Base-by-base conservation (phyloP, 2,888 invertebrate species). In the Drosophila limbata region DNA sequence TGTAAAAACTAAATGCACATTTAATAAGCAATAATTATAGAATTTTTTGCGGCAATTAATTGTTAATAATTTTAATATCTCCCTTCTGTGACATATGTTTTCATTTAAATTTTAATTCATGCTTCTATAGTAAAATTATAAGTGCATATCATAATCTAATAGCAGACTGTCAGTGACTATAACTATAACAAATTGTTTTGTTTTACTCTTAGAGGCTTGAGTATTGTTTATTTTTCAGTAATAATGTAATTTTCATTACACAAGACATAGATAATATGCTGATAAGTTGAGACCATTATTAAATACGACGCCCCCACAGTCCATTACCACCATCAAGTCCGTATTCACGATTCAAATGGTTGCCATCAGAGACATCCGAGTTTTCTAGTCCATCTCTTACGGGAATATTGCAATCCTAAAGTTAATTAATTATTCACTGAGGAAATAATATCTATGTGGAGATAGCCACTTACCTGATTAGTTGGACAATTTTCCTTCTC, bases 221-320 rank as follows among this genome's bases (percentile, higher is more conserved):
- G 2, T 3, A 21, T 4, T 17, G 21, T 42, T 4, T 19, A 42
- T 42, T 42, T 21, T 13, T 0, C 6, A 42, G 19, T 19, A 13
- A 42, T 19, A 19, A 4, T 13, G 11, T 2, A 13, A 1, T 42
- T 19, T 21, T 0, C 13, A 6, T 11, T 42, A 13, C 19, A 42
- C 4, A 42, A 19, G 5, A 17, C 40, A 17, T 9, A 15, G 8
- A 9, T 39, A 3, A 4, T 9, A 10, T 15, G 2, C 15, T 3
- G 9, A 39, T 17, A 9, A 21, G 19, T 33, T 1, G 9, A 17
- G 21, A 13, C 1, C 17, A 21, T 6, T 13, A 8, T 19, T 57
- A 73, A 9, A 45, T 8, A 31, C 73, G 73, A 2, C 73, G 69
- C 50, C 37, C 57, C 69, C 57, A 73, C 1, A 59, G 21, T 1